These are phyloP conservation scores for Lomographa bimaculata DNA, from an alignment of 2,888 invertebrate genomes.

Conservation along the genomic window DNA sequence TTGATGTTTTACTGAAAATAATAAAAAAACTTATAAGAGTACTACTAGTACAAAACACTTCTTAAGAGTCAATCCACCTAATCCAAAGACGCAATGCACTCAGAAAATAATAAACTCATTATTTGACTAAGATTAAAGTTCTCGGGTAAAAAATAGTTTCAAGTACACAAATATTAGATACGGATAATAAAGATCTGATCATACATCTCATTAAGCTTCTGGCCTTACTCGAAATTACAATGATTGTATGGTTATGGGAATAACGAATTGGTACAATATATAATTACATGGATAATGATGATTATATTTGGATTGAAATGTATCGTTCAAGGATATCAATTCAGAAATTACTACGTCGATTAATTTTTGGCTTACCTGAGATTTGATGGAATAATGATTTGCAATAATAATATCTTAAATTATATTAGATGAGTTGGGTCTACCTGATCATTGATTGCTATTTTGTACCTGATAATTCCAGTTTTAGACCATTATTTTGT, in stretches of 20 bases:
- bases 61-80: too few species aligned
- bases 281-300: slow-evolving; percentile 36
- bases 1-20: too few species aligned
- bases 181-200: slow-evolving; percentile 55
- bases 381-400: slow-evolving; percentile 8
- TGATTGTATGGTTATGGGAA: slow-evolving; percentile 35
- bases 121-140: too few species aligned
- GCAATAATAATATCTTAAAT: slow-evolving; percentile 9
- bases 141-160: slow-evolving; percentile 20
- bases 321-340: slow-evolving; percentile 35
- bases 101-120: too few species aligned
- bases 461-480: too few species aligned
- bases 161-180: slow-evolving; percentile 46
- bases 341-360: slow-evolving; percentile 15
- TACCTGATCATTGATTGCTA: slow-evolving; percentile 1
- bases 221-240: slow-evolving; percentile 41
- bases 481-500: too few species aligned
- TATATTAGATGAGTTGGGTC: slow-evolving; percentile 10
- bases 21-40: too few species aligned
- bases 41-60: too few species aligned
- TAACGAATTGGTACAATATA: slow-evolving; percentile 39
- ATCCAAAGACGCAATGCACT: too few species aligned
- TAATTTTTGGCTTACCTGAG: slow-evolving; percentile 9
- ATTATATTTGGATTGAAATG: slow-evolving; percentile 40
- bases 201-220: slow-evolving; percentile 48